phyloP scores from a whole-genome alignment of 1,140 invertebrate genomes.

The Kradibia gibbosae region DNA sequence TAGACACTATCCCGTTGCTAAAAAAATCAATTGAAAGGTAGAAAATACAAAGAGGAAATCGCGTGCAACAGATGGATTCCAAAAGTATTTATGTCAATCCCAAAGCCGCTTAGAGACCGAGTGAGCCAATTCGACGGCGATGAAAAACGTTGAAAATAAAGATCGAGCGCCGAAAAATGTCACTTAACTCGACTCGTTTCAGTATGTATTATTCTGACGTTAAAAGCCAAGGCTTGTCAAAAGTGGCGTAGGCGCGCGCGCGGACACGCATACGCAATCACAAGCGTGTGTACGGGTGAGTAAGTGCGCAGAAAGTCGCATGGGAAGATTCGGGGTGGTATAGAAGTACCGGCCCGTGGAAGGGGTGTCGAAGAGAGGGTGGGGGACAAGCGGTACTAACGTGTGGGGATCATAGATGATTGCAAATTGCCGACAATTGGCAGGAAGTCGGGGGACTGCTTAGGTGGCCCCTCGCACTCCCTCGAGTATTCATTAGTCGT shows the following conservation, averaged over 20 bases:
- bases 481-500: conserved; percentile 62
- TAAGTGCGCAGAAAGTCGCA: neutral
- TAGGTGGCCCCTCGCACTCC: conserved; percentile 63
- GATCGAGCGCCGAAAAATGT: neutral
- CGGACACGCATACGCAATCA: neutral
- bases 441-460: conserved; percentile 70
- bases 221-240: neutral
- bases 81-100: no score
- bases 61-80: no score
- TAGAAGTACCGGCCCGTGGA: neutral
- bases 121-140: neutral
- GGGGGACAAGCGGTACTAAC: no score
- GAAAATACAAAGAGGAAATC: no score
- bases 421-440: conserved; percentile 72
- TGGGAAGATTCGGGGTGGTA: neutral
- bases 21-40: no score
- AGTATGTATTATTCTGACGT: neutral
- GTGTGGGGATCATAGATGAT: conserved; percentile 70
- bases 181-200: neutral
- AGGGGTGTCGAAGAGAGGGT: neutral
- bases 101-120: no score
- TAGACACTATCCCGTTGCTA: no score
- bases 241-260: neutral
- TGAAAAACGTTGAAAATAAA: neutral
- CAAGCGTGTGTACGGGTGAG: neutral